Base-by-base conservation (phyloP, 1,140 invertebrate species). In the Caenorhabditis inopinata region DNA sequence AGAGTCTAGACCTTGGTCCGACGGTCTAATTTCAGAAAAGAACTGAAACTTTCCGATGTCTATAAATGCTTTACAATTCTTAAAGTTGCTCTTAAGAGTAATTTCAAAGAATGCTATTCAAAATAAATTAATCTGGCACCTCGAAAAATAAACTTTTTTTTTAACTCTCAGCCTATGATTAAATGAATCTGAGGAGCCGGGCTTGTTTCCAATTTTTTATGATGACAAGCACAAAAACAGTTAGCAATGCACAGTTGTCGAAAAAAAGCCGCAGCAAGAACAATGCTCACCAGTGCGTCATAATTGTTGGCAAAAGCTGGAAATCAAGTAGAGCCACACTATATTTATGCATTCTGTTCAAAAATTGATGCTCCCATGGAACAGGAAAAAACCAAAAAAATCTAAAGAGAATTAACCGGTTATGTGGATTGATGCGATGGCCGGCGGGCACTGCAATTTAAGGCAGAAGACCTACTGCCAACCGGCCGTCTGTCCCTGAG, bases 381-480 rank as follows among this genome's bases (percentile, higher is more conserved):
- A 42, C 4, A 42, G 38, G 14, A 12, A 38, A 38, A 68, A 25
- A 38, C 35, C 58, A 42, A 18, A 42, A 68, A 68, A 38, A 68
- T 23, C 23, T 25, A 51, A 25, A 32, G 51, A 18, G 49, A 21
- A n/a, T 29, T 68, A 68, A 68, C 58, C 58, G 58, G 58, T 68
- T 68, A 38, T 29, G 58, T 68, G 58, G 32, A 68, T 68, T 18
- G 58, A 42, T 35, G 58, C 7, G 32, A 68, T 68, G 58, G 58
- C 29, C 58, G 58, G n/a, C n/a, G n/a, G n/a, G 58, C n/a, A 68
- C 58, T 68, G 58, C 58, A 68, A 68, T 68, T 68, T 68, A 68
- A 32, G 58, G 58, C n/a, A 68, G 35, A 32, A 68, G 38, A 32
- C 35, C 38, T 42, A 42, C 58, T 68, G 58, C 3, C 58, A 68